Conservation (phyloP, 2,113 vertebrate genomes). For the Salvator merianae region DNA sequence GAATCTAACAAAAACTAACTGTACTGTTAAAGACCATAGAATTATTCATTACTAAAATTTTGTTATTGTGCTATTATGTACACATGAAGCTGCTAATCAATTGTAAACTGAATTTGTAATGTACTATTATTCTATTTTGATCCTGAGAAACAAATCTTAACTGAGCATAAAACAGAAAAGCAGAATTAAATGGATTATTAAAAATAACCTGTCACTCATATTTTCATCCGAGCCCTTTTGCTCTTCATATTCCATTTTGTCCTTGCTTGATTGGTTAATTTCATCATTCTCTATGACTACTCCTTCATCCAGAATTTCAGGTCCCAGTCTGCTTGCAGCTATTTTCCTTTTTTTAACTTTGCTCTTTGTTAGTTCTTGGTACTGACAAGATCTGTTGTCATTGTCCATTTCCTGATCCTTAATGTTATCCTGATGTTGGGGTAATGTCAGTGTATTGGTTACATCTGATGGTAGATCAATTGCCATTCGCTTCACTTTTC, state of each 20-base stretch:
- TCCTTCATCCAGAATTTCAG: conserved; percentile 80
- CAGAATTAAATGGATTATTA: conserved; percentile 47
- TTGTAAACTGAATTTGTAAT: not conserved
- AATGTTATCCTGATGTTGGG: conserved; percentile 79
- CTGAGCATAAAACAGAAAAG: too few species aligned
- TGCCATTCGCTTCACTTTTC: conserved; percentile 97
- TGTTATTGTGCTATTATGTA: not conserved
- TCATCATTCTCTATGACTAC: conserved; percentile 82
- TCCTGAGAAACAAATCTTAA: not conserved
- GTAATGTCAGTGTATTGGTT: conserved; percentile 77
- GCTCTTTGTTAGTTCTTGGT: conserved; percentile 79
- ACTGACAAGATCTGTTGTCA: conserved; percentile 69
- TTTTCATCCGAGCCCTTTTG: conserved; percentile 96
- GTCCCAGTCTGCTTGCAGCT: conserved; percentile 76
- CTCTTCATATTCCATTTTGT: conserved; percentile 97
- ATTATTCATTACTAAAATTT: not conserved
- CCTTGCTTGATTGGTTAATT: conserved; percentile 78
- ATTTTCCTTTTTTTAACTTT: conserved; percentile 93
- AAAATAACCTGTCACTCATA: conserved; percentile 99
- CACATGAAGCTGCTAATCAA: not conserved
- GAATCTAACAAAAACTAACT: too few species aligned
- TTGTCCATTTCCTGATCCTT: conserved; percentile 80
- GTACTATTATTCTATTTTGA: conserved; percentile 19
- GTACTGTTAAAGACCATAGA: not conserved
- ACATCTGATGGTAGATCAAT: conserved; percentile 87